Evolutionary conservation across 1,140 invertebrate species (phyloP), one percentile per base, ranked within the genome.

Genomic region (Notospermus geniculatus): DNA sequence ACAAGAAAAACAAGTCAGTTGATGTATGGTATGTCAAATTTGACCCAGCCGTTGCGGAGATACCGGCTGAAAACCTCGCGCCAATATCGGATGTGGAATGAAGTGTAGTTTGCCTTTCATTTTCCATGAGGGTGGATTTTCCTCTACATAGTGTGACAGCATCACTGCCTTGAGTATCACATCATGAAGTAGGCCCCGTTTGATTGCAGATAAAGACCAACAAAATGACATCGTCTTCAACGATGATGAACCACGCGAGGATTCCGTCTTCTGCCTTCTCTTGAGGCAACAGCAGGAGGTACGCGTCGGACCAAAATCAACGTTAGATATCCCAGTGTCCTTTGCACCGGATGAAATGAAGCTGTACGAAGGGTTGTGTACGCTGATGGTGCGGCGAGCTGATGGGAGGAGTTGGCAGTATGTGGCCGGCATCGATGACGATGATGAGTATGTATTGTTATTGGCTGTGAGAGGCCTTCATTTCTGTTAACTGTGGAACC

Each of bases 261-360:
- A 76, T 0, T 69, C 73, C 1, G 66, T 76, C 17, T 82, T 82
- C 69, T 75, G 70, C 56, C 61, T 82, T 30, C 63, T 80, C 25
- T 64, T 82, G 39, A 80, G 75, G 61, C 69, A 78, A 50, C 71
- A 69, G 32, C 60, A 29, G 22, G 55, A 62, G 15, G 64, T 81
- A 29, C 64, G 69, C 23, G 67, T 82, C 17, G 75, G 74, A 9
- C 77, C 80, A 7, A 79, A 79, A 60, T 75, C 72, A 17, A 74
- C 73, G 9, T 62, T 82, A 27, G 78, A 80, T 60, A 80, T 82
- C 58, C 80, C 80, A 50, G 67, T 82, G 25, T 75, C 73, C 53
- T 82, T 81, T 69, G 73, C 75, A 32, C 80, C 80, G 11, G 70
- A 64, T 52, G 71, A 79, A 43, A 75, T 79, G 73, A 68, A 60